Evolutionary conservation across 2,113 vertebrate species (phyloP).

Genomic region (Lynx canadensis): DNA sequence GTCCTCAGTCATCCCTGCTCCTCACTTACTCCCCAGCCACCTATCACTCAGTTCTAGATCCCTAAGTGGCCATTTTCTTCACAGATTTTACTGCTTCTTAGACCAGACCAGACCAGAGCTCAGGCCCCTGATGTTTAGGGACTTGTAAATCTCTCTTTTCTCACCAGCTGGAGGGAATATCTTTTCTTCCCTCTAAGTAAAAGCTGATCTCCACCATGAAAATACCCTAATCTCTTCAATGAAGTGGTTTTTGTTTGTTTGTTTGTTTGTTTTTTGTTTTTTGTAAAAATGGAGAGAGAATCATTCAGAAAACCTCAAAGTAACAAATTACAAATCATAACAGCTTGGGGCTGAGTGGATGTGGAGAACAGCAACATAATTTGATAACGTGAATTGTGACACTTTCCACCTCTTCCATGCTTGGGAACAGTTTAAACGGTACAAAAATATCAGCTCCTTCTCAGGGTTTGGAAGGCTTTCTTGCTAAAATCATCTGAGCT

Average conservation of each 20-base stretch:
- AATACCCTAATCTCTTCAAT: slow-evolving; percentile 10
- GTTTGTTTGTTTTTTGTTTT: neutral
- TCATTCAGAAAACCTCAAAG: neutral
- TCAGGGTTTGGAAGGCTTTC: neutral
- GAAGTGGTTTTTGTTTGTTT: neutral
- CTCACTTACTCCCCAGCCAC: neutral
- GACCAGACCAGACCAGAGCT: neutral
- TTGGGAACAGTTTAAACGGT: slow-evolving; percentile 18
- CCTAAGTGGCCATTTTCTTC: neutral
- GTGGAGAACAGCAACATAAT: neutral
- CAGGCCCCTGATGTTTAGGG: neutral
- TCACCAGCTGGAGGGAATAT: neutral
- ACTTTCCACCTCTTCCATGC: neutral
- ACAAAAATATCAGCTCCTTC: neutral
- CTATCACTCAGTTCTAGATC: neutral
- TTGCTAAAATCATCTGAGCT: neutral
- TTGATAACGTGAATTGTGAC: slow-evolving; percentile 40
- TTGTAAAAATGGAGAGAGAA: slow-evolving; percentile 12
- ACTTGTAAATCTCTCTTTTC: neutral
- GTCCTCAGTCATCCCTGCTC: neutral
- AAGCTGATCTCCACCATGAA: slow-evolving; percentile 3
- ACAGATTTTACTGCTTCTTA: neutral
- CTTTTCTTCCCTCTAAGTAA: neutral
- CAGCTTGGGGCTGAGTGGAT: neutral
- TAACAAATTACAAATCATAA: neutral